Conservation (phyloP, 2,797 vertebrate genomes). For the Rhabdophis nuchalis region DNA sequence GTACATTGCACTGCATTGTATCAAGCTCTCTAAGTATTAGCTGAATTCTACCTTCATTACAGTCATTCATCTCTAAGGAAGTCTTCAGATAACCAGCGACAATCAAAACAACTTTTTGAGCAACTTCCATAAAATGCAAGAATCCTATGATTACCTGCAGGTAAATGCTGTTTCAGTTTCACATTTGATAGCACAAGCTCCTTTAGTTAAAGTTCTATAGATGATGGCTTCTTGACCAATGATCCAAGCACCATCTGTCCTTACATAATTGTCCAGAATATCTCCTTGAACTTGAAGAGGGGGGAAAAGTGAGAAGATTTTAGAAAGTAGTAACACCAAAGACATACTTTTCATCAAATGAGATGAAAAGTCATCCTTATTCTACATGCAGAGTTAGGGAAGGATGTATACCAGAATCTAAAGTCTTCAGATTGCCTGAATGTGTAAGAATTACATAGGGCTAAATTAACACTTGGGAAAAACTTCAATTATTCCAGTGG, state of each 20-base stretch:
- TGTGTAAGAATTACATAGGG: neutral
- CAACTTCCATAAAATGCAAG: neutral
- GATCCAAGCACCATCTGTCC: conserved; percentile 73
- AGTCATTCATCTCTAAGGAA: neutral
- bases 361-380: neutral
- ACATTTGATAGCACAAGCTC: conserved; percentile 64
- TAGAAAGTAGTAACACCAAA: conserved; percentile 3
- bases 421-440: neutral
- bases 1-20: neutral
- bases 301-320: neutral
- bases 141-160: conserved; percentile 68
- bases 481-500: neutral
- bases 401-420: too few species aligned
- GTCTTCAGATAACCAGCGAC: neutral
- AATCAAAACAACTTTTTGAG: neutral
- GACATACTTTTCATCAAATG: neutral
- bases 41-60: neutral
- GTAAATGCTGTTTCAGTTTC: conserved; percentile 64
- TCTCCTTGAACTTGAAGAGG: conserved; percentile 57
- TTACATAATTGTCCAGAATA: conserved; percentile 65
- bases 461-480: neutral
- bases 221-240: conserved; percentile 31
- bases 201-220: conserved; percentile 37
- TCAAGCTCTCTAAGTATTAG: neutral
- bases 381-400: conserved; percentile 10